Evolutionary conservation across 1,140 invertebrate genomes (phyloP), one percentile per base, ranked within the genome.

Genomic region (Latrodectus geometricus): DNA sequence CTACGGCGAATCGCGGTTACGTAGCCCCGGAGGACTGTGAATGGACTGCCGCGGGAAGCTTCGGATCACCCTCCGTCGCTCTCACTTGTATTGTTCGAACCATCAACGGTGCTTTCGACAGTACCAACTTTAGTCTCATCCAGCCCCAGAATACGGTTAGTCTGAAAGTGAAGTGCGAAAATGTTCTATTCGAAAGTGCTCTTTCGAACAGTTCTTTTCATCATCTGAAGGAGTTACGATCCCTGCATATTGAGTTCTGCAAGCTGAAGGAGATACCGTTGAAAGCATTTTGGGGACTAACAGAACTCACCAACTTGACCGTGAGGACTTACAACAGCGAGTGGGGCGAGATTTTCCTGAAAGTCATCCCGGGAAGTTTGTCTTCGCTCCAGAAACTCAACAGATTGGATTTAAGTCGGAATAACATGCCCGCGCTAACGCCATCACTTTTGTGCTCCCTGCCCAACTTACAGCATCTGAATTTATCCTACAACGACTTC

Each of bases 21-120:
- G 95, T 96, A 90, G 94, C 95, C 88, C 95, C 95, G 17, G 95
- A 96, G 89, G 95, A 96, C 90, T 97, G 96, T 89, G 94, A 94
- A 89, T 95, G 95, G 94, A 94, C 94, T 75, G 89, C 91, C 21
- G 89, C 90, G 17, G 87, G 87, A 50, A 88, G 88, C 48, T 87
- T 86, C 68, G 89, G 87, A 9, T 94, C 95, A 88, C 95, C 96
- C 8, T 95, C 96, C 73, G 87, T 88, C 61, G 52, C 87, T 11
- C 72, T 89, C 7, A 87, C 84, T 14, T 89, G 89, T 56, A 72
- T 48, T 5, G 79, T 89, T 9, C 78, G 89, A 7, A 89, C 89
- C 21, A 79, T 89, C n/a, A 89, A 89, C 70, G 89, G 89, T 15
- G 87, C 88, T 5, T 86, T 88, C 78, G 88, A 88, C 61, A 83